These are phyloP conservation scores for Mesoclemmys tuberculata DNA, from an alignment of 2,113 vertebrate species.

Conservation along the genomic window DNA sequence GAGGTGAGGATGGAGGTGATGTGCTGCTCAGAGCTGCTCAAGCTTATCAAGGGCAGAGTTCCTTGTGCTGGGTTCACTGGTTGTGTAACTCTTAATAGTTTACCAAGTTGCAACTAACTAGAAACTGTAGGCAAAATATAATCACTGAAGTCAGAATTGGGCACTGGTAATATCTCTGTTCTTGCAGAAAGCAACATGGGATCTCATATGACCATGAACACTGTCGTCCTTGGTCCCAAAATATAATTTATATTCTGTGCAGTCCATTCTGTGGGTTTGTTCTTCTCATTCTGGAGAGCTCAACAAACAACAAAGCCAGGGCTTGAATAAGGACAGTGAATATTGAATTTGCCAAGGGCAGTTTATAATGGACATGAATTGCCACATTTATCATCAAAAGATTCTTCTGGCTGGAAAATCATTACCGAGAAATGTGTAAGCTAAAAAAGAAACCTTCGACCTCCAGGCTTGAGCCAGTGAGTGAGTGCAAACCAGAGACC, in stretches of 20 bases:
- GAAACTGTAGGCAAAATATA: background rate
- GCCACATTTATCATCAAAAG: background rate
- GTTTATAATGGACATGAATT: constrained; percentile 37
- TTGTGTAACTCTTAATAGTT: background rate
- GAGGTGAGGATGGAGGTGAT: background rate
- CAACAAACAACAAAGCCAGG: background rate
- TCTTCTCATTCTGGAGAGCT: rapidly evolving
- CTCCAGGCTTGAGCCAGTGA: background rate
- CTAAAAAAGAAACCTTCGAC: constrained; percentile 50
- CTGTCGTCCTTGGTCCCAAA: background rate
- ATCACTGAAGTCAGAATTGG: background rate
- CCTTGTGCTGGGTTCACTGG: background rate
- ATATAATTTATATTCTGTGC: background rate
- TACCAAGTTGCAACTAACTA: background rate
- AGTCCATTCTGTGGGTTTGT: background rate
- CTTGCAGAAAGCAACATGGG: background rate
- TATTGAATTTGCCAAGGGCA: background rate
- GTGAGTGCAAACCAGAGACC: background rate
- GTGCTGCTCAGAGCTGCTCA: background rate
- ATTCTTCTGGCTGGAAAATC: constrained; percentile 11
- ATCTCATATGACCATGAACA: background rate
- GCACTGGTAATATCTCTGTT: background rate
- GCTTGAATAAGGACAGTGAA: background rate
- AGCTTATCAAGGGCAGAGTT: background rate
- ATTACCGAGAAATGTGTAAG: constrained; percentile 51